A percentile compares a stretch with the other conserved stretches of the same genome.
These are phyloP conservation scores for Geodia barretti DNA, from an alignment of 37 sponge, comb jelly and placozoan species.

Conservation along the genomic window DNA sequence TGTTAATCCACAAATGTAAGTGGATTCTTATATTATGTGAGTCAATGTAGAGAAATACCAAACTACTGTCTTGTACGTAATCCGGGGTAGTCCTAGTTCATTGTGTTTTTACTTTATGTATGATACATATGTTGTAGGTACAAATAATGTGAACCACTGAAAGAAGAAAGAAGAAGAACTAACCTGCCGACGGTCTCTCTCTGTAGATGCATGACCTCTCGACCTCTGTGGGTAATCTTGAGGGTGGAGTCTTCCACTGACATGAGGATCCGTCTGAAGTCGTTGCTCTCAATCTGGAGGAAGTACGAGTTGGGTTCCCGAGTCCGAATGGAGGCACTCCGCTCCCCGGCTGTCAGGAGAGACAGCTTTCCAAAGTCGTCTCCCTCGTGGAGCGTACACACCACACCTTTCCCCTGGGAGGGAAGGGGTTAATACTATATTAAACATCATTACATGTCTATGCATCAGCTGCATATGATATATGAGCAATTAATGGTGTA, in stretches of 20 bases:
- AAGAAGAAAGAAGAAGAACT: not conserved
- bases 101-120: too few species aligned
- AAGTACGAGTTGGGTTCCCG: slow-evolving; percentile 75
- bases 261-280: slow-evolving; percentile 78
- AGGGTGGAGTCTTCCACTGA: slow-evolving; percentile 82
- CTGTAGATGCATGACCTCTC: slow-evolving; percentile 29
- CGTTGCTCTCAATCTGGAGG: slow-evolving; percentile 68
- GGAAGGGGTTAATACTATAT: not conserved
- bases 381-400: slow-evolving; percentile 87
- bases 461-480: not conserved
- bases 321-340: slow-evolving; percentile 58
- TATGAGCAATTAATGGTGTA: slow-evolving; percentile 8
- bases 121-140: too few species aligned
- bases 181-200: not conserved
- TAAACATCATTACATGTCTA: slow-evolving; percentile 8
- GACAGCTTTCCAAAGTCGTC: slow-evolving; percentile 93
- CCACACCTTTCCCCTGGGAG: slow-evolving; percentile 57
- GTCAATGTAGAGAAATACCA: too few species aligned
- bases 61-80: too few species aligned
- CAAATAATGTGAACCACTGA: too few species aligned
- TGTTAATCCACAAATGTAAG: too few species aligned
- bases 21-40: too few species aligned
- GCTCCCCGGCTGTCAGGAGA: slow-evolving; percentile 67
- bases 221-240: slow-evolving; percentile 65
- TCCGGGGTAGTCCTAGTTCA: too few species aligned